phyloP scores from a whole-genome alignment of 2,888 invertebrate genomes.

The Hermodice carunculata region DNA sequence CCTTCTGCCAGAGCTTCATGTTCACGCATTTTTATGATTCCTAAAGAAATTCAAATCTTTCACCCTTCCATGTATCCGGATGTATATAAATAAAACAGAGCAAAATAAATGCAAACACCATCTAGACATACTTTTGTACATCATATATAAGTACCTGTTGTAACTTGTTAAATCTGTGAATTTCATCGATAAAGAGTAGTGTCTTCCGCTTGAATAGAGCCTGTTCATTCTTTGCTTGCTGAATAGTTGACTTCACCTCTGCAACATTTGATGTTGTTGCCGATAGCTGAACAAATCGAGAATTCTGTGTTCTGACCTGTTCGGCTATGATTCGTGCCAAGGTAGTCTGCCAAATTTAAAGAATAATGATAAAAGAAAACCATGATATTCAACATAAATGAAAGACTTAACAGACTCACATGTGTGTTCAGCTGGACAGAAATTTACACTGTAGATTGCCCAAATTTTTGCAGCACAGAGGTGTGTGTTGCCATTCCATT shows the following conservation, averaged over 20 bases:
- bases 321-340: constrained; percentile 80
- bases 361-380: background rate
- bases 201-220: constrained; percentile 79
- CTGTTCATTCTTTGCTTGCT: constrained; percentile 80
- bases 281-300: constrained; percentile 81
- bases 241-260: constrained; percentile 83
- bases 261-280: constrained; percentile 83
- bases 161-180: constrained; percentile 86
- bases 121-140: background rate
- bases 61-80: background rate
- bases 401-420: constrained; percentile 11
- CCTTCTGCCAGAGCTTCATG: too few species aligned
- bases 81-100: background rate
- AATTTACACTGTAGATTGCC: too few species aligned
- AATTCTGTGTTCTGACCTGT: constrained; percentile 75
- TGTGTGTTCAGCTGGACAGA: too few species aligned
- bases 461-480: too few species aligned
- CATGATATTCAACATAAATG: background rate
- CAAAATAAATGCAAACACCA: constrained; percentile 4
- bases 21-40: too few species aligned
- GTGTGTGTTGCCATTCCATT: too few species aligned
- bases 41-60: too few species aligned
- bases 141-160: constrained; percentile 75
- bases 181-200: constrained; percentile 88
- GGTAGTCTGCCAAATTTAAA: constrained; percentile 76